Percentiles rank a stretch among this genome's conserved stretches.
These are phyloP conservation scores for Beris morrisii DNA, from an alignment of 2,888 invertebrate species.

Conservation along the genomic window DNA sequence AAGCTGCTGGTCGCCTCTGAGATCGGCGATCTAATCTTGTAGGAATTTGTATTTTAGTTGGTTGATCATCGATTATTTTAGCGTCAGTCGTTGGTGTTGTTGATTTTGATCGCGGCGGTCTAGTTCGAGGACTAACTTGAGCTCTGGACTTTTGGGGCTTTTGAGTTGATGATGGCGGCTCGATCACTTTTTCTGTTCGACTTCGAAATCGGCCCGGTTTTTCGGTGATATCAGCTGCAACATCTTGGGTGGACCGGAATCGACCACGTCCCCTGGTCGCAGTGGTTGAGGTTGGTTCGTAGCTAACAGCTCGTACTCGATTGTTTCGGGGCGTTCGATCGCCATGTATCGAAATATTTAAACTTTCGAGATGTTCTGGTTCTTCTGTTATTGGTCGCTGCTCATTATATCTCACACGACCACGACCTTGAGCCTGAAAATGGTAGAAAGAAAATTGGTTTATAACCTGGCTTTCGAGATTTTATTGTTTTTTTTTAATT, in stretches of 20 bases:
- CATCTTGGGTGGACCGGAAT: slow-evolving; percentile 15
- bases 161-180: neutral
- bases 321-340: slow-evolving; percentile 34
- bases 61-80: slow-evolving; percentile 34
- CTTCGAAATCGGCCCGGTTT: slow-evolving; percentile 12
- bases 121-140: slow-evolving; percentile 5
- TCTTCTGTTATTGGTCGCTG: slow-evolving; percentile 3
- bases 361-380: slow-evolving; percentile 8
- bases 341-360: slow-evolving; percentile 12
- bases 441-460: neutral
- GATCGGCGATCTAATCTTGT: slow-evolving; percentile 38
- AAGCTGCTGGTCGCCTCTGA: slow-evolving; percentile 16
- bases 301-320: slow-evolving; percentile 30
- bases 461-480: neutral
- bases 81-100: slow-evolving; percentile 12
- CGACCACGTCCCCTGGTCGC: slow-evolving; percentile 38
- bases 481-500: too few species aligned
- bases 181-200: slow-evolving; percentile 20
- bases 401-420: slow-evolving; percentile 39
- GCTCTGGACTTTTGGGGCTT: neutral
- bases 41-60: slow-evolving; percentile 40
- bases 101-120: slow-evolving; percentile 23
- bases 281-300: slow-evolving; percentile 33
- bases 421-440: slow-evolving; percentile 43
- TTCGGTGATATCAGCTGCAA: neutral